Evolutionary conservation across 1,140 invertebrate species (phyloP).

Genomic region (Manduca sexta): DNA sequence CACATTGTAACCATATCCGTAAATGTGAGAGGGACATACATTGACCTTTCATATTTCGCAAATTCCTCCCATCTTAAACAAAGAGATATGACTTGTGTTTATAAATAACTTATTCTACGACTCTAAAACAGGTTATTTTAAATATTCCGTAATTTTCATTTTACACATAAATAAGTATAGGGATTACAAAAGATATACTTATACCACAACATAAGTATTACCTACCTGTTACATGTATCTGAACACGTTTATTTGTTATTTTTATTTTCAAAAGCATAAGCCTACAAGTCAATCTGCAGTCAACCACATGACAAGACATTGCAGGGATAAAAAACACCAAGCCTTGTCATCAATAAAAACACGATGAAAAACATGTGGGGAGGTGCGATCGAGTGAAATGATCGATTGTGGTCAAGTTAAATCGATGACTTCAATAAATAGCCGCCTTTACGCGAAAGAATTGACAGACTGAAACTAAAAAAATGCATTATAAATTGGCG

Average conservation of each 20-base stretch:
- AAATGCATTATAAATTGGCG: too few species aligned
- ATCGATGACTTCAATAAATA: constrained; percentile 18
- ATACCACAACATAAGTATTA: too few species aligned
- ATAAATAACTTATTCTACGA: too few species aligned
- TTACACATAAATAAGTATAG: too few species aligned
- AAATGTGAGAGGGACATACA: constrained; percentile 20
- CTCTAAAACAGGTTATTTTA: too few species aligned
- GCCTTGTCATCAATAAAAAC: constrained; percentile 14
- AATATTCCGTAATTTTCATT: too few species aligned
- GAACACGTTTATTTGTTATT: too few species aligned
- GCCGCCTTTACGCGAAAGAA: neutral
- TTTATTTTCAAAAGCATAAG: neutral
- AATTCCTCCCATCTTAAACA: constrained; percentile 1
- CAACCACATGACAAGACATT: constrained; percentile 7
- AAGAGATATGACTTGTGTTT: too few species aligned
- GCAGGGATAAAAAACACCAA: constrained; percentile 7
- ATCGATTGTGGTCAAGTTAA: constrained; percentile 32
- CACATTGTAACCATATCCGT: constrained; percentile 9
- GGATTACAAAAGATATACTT: too few species aligned
- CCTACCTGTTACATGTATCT: too few species aligned
- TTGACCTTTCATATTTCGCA: constrained; percentile 24
- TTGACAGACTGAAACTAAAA: too few species aligned
- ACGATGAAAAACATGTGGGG: constrained; percentile 17
- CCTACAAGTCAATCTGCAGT: constrained; percentile 15
- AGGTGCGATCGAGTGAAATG: constrained; percentile 34